Evolutionary conservation across 2,888 invertebrate species (phyloP).

Genomic region (Hypercompe scribonia): DNA sequence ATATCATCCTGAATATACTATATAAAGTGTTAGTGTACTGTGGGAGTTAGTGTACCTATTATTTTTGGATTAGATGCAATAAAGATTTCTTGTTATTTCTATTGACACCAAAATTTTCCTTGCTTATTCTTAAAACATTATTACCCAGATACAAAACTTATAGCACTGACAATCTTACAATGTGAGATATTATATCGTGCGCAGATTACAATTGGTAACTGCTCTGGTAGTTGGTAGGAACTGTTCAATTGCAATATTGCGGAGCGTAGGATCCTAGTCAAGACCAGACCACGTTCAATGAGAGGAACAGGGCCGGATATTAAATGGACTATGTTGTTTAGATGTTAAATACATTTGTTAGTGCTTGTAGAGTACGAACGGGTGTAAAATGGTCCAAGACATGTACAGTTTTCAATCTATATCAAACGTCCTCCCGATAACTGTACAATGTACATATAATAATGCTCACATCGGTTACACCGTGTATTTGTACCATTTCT

Average conservation of each 20-base stretch:
- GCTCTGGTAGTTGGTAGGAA: slow-evolving; percentile 3
- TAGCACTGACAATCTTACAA: neutral
- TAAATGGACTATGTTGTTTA: slow-evolving; percentile 41
- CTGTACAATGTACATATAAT: no score
- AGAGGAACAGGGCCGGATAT: slow-evolving; percentile 61
- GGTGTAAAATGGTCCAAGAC: neutral
- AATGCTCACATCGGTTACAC: neutral
- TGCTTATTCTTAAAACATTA: neutral
- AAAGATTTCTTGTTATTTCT: no score
- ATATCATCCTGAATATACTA: no score
- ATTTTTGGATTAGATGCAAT: neutral
- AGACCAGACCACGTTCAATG: slow-evolving; percentile 35
- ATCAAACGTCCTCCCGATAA: no score
- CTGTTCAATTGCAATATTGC: slow-evolving; percentile 15
- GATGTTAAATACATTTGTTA: neutral
- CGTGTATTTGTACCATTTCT: neutral
- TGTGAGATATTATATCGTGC: neutral
- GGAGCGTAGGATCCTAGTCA: slow-evolving; percentile 31
- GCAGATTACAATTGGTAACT: neutral
- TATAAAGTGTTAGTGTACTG: neutral
- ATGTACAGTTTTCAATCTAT: no score
- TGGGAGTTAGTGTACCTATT: no score
- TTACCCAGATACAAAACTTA: neutral
- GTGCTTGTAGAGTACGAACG: neutral
- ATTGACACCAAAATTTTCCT: neutral